phyloP scores from a whole-genome alignment of 2,113 vertebrate genomes.

The Burhinus oedicnemus region DNA sequence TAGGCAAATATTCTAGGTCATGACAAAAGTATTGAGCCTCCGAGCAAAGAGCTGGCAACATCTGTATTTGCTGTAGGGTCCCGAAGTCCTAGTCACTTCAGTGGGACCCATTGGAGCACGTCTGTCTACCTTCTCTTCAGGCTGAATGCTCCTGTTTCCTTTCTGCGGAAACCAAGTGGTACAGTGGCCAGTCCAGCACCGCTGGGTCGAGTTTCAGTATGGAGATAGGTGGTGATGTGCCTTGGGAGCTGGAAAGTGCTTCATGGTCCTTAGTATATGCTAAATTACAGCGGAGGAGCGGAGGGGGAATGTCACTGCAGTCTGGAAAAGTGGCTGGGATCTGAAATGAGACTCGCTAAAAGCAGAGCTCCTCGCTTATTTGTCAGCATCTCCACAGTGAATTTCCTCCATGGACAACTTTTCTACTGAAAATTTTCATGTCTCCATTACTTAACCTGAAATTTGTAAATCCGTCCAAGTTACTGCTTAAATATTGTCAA shows the following conservation, averaged over 20 bases:
- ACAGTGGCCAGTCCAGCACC: accelerated
- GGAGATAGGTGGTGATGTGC: background rate
- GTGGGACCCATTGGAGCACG: background rate
- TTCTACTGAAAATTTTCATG: background rate
- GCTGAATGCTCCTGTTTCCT: background rate
- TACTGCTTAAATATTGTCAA: background rate
- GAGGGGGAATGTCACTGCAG: background rate
- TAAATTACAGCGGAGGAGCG: background rate
- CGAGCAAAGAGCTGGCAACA: background rate
- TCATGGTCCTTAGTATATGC: background rate
- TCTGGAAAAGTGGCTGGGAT: background rate
- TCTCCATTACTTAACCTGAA: background rate
- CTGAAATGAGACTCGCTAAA: background rate
- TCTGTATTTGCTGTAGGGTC: background rate
- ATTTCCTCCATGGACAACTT: background rate
- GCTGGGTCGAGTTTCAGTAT: background rate
- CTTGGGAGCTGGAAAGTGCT: background rate
- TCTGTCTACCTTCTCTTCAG: background rate
- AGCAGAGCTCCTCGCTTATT: background rate
- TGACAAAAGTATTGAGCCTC: background rate
- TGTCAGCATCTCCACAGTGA: background rate
- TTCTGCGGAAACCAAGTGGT: background rate
- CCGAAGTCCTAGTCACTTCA: accelerated
- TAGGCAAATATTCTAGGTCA: background rate
- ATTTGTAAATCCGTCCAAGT: background rate